Conservation (phyloP, 2,797 vertebrate species). For the Pangasius macronema region DNA sequence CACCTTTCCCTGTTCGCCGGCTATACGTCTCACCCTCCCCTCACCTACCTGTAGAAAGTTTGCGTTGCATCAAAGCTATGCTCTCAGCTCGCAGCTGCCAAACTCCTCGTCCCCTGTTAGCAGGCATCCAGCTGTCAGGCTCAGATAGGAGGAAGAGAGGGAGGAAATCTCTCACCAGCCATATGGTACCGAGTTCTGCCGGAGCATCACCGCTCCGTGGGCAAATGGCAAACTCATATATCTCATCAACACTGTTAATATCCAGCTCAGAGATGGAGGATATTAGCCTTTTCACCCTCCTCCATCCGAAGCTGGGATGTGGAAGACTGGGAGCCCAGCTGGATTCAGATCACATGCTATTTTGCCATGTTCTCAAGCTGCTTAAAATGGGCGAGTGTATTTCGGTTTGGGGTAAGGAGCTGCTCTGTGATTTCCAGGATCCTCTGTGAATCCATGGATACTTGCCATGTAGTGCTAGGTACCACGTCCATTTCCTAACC, state of each 20-base stretch:
- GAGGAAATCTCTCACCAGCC: conserved; percentile 90
- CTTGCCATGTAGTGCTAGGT: conserved; percentile 45
- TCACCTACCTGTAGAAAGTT: conserved; percentile 83
- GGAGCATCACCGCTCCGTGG: conserved; percentile 78
- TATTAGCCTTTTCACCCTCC: conserved; percentile 70
- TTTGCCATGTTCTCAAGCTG: conserved; percentile 37
- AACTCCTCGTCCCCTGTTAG: conserved; percentile 84
- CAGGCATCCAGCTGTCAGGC: conserved; percentile 85
- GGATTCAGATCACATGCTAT: conserved; percentile 29
- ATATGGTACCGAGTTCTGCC: conserved; percentile 88
- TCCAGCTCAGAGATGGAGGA: conserved; percentile 75
- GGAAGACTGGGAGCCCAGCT: conserved; percentile 44
- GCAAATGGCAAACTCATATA: conserved; percentile 84
- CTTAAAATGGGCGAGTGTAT: conserved; percentile 35
- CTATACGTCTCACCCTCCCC: conserved; percentile 73
- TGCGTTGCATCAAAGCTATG: conserved; percentile 83
- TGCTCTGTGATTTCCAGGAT: conserved; percentile 28
- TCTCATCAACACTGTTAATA: conserved; percentile 82
- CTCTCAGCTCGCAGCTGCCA: conserved; percentile 90
- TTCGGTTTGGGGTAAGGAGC: conserved; percentile 35
- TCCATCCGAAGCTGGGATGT: conserved; percentile 48
- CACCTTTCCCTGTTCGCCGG: conserved; percentile 55
- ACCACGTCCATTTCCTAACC: conserved; percentile 38
- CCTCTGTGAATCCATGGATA: conserved; percentile 42
- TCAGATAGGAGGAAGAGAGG: conserved; percentile 80